Evolutionary conservation across 2,797 vertebrate genomes (phyloP).

Genomic region (Gymnothorax javanicus): DNA sequence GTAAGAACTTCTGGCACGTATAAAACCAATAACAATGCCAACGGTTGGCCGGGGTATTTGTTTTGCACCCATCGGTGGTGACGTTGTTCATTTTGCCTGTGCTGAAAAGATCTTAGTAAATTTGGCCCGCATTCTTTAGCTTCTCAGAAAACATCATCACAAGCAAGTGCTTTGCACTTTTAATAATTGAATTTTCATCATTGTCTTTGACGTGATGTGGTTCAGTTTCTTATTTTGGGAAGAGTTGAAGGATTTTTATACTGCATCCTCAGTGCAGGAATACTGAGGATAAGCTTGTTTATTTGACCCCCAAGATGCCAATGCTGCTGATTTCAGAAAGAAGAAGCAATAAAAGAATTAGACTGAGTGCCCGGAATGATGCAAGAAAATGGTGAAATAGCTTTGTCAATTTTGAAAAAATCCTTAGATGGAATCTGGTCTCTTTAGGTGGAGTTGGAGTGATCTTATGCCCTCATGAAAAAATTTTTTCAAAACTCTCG

Average conservation of each 20-base stretch:
- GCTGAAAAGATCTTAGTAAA: too few relatives aligned
- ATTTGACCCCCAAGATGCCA: slow-evolving; percentile 1
- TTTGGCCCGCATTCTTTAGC: background rate
- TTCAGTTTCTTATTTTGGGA: background rate
- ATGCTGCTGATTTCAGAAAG: background rate
- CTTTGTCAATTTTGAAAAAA: background rate
- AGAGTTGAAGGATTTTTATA: background rate
- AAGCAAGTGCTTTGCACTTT: background rate
- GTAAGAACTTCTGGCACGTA: too few relatives aligned
- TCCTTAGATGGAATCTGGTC: background rate
- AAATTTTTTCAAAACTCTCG: too few relatives aligned
- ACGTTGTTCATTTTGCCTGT: too few relatives aligned
- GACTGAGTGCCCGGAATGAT: background rate
- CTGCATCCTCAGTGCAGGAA: background rate
- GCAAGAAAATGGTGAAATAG: background rate
- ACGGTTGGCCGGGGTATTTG: too few relatives aligned
- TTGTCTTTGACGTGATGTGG: background rate
- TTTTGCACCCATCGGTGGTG: too few relatives aligned
- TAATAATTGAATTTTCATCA: background rate
- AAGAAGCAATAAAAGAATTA: background rate
- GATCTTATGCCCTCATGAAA: too few relatives aligned
- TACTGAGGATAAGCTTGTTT: background rate
- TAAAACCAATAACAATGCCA: too few relatives aligned
- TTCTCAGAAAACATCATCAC: background rate
- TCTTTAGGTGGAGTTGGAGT: background rate